Conservation (phyloP, 1,140 invertebrate genomes). For the Aphidius ervi region DNA sequence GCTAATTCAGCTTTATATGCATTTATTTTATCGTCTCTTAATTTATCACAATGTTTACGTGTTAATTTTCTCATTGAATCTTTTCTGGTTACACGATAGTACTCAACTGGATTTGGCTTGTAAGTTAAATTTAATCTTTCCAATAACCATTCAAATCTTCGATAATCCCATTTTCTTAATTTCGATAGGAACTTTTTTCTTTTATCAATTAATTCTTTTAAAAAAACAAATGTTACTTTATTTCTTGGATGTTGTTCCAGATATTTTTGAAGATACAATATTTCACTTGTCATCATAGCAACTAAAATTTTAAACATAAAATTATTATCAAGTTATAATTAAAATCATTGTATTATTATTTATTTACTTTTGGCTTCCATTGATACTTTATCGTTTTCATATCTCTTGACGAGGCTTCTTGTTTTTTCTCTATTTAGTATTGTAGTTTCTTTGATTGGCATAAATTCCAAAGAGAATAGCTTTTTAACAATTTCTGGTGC, state of each 20-base stretch:
- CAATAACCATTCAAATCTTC: conserved; percentile 81
- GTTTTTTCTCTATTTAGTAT: conserved; percentile 44
- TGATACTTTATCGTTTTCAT: conserved; percentile 56
- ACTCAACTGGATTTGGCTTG: conserved; percentile 57
- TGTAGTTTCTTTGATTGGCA: conserved; percentile 41
- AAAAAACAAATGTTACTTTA: conserved; percentile 50
- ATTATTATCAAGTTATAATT: conserved; percentile 7
- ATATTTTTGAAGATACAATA: conserved; percentile 55
- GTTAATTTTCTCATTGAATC: conserved; percentile 63
- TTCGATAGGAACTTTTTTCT: conserved; percentile 68
- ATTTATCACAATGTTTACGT: conserved; percentile 62
- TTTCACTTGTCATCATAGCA: conserved; percentile 55
- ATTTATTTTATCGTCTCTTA: conserved; percentile 61
- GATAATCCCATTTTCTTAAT: conserved; percentile 72
- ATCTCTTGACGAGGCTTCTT: conserved; percentile 54
- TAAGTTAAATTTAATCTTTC: conserved; percentile 76
- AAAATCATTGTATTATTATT: conserved; percentile 15
- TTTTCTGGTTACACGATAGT: conserved; percentile 50
- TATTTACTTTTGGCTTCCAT: conserved; percentile 56
- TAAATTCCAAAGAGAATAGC: conserved; percentile 57
- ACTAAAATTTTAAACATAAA: conserved; percentile 44
- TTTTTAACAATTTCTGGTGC: conserved; percentile 57
- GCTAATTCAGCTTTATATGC: conserved; percentile 62
- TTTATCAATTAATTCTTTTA: conserved; percentile 72
- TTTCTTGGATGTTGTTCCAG: conserved; percentile 54